Conservation (phyloP, 2,888 invertebrate species). For the Dysmachus trigonus region DNA sequence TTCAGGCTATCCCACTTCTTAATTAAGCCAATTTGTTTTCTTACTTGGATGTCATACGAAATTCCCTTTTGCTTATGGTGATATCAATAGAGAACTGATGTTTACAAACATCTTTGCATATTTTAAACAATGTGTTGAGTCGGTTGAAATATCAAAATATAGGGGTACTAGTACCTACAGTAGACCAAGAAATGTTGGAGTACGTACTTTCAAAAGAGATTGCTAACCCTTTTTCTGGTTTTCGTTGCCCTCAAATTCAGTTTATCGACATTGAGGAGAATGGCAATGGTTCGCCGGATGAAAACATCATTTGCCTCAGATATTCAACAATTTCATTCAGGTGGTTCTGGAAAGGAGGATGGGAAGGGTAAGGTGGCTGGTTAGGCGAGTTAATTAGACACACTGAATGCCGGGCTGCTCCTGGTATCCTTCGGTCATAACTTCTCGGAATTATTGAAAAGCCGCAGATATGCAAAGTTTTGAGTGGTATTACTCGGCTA, state of each 20-base stretch:
- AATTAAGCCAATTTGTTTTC: too few species aligned
- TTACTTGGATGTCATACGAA: too few species aligned
- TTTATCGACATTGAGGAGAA: not conserved
- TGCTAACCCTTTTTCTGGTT: not conserved
- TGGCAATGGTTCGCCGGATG: not conserved
- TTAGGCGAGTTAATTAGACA: not conserved
- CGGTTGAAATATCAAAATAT: too few species aligned
- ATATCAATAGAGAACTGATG: too few species aligned
- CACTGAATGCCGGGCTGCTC: not conserved
- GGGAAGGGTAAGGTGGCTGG: too few species aligned
- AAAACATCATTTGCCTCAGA: not conserved
- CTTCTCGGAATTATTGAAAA: not conserved
- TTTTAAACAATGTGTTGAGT: too few species aligned
- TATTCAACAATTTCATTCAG: not conserved
- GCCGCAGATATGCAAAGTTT: not conserved
- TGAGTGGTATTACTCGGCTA: not conserved
- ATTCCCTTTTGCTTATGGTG: too few species aligned
- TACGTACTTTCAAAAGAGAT: not conserved
- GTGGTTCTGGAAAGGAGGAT: not conserved
- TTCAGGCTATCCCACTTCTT: too few species aligned
- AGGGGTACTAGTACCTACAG: too few species aligned
- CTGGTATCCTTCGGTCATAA: not conserved
- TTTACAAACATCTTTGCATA: too few species aligned
- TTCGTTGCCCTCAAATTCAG: not conserved
- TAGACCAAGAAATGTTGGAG: too few species aligned